A percentile compares a stretch with the other conserved stretches of the same genome.
Evolutionary conservation across 2,113 vertebrate genomes (phyloP).

Genomic region (Microcebus jonahi): DNA sequence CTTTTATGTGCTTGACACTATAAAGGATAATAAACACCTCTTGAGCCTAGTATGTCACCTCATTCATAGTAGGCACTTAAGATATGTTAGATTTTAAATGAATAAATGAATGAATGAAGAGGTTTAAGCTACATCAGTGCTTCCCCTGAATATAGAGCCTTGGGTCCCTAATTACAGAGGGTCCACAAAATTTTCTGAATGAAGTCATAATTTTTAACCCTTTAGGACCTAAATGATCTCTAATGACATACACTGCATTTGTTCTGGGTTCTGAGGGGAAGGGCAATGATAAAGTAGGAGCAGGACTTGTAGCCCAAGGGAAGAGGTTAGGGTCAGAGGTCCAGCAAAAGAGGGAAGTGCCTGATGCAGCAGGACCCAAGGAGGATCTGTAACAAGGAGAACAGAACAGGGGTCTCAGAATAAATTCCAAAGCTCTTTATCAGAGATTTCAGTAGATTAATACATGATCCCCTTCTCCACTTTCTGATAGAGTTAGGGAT

Average conservation of each 20-base stretch:
- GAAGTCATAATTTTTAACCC: background rate
- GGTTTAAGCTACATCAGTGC: background rate
- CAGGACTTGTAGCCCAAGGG: too few relatives aligned
- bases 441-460: background rate
- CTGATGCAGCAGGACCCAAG: accelerated
- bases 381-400: background rate
- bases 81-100: background rate
- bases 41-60: too few relatives aligned
- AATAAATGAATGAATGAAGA: background rate
- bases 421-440: background rate
- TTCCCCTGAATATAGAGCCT: background rate
- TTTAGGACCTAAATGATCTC: background rate
- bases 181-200: background rate
- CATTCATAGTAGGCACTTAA: background rate
- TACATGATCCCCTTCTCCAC: background rate
- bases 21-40: background rate
- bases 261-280: background rate
- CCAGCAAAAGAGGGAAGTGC: accelerated
- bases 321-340: background rate
- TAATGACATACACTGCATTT: background rate
- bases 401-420: background rate
- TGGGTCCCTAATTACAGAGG: background rate
- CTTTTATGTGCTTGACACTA: background rate
- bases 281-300: background rate
- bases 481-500: background rate